Base-by-base conservation (phyloP, 2,888 invertebrate species). In the Machimus atricapillus region DNA sequence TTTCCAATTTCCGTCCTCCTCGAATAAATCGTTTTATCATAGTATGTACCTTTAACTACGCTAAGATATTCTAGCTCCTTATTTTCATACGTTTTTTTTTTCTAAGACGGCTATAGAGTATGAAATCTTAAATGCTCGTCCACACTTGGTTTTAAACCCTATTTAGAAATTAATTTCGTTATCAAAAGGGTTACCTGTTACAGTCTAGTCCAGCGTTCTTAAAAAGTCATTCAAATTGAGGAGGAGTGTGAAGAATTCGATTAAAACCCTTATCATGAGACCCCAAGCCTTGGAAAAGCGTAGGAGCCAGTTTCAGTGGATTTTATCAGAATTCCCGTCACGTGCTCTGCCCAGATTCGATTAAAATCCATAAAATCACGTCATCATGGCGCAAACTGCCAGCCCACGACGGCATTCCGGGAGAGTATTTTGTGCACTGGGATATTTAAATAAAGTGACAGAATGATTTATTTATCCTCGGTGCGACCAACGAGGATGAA, bases 361-460 rank as follows among this genome's bases (percentile, higher is more conserved):
- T 86, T 86, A 86, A 86, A 86, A 86, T 86, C 86, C 86, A 86
- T 86, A 86, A 86, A 58, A 86, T 78, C 78, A 86, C 78, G 78
- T 58, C 86, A 79, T 43, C 40, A 43, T 78, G 78, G 58, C 78
- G n/a, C 40, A 78, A 58, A 77, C 56, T 78, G 77, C 16, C 52
- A 56, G 56, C 73, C 56, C 43, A 27, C 23, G 74, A 52, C 76
- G 56, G 27, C 46, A 74, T 74, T 86, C 27, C 27, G 27, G 66
- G 66, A 78, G 40, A 86, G 77, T 78, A 66, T 43, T 66, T 27
- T 78, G 77, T 78, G 77, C 86, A 56, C 58, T 66, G 78, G 86
- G 78, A 86, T 86, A 86, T 86, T 86, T 86, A 86, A 86, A 86
- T 86, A 86, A 86, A 86, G 86, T 86, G 86, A 86, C 86, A 86